Percentiles rank a stretch among this genome's conserved stretches.
Evolutionary conservation across 1,140 invertebrate species (phyloP).

Genomic region (Brachionus plicatilis): DNA sequence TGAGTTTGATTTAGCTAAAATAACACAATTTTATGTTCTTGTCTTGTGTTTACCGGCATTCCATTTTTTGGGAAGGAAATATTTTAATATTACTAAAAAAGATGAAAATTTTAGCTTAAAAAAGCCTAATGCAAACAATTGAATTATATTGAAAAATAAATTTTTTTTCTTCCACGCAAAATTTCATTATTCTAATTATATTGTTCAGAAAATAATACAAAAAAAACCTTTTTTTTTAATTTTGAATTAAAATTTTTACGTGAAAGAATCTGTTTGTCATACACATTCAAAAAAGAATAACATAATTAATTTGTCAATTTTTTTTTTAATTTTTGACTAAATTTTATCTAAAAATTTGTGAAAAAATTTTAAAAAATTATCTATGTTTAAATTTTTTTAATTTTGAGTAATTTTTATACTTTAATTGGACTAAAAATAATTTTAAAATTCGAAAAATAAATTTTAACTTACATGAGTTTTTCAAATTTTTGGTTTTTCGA

Average conservation of each 20-base stretch:
- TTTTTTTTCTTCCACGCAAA: not conserved
- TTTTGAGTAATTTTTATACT: too few relatives aligned
- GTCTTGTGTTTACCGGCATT: not conserved
- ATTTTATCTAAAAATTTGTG: not conserved
- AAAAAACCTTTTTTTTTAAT: not conserved
- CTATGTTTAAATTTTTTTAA: too few relatives aligned
- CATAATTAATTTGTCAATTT: too few relatives aligned
- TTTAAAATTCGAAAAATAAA: too few relatives aligned
- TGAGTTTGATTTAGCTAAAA: slow-evolving; percentile 29
- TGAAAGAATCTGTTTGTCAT: too few relatives aligned
- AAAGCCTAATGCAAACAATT: not conserved
- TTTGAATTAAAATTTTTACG: not conserved
- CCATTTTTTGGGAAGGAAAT: not conserved
- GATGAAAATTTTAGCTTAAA: not conserved
- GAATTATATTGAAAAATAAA: not conserved
- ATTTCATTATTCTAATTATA: not conserved
- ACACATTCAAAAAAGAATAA: too few relatives aligned
- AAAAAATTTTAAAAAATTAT: not conserved
- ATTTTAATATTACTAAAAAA: not conserved
- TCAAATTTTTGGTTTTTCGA: too few relatives aligned
- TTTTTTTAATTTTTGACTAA: too few relatives aligned
- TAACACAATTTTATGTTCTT: not conserved
- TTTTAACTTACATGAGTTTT: too few relatives aligned
- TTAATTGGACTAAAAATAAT: too few relatives aligned
- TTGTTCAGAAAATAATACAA: not conserved